Base-by-base conservation (phyloP, 2,888 invertebrate genomes). In the Zootermopsis nevadensis region DNA sequence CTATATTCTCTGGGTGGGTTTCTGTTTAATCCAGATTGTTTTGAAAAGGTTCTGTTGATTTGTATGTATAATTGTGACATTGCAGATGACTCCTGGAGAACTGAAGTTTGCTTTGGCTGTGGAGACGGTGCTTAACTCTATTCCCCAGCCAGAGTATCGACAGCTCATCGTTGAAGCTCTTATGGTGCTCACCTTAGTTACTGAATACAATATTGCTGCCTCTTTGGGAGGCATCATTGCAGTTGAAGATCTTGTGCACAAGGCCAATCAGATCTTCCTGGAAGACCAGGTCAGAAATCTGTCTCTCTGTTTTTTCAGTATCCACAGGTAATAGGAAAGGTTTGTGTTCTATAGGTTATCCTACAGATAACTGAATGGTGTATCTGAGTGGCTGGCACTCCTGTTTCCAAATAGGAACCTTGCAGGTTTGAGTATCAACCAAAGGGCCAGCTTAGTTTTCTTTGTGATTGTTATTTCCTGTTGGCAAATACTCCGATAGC, bases 71-170 rank as follows among this genome's bases (percentile, higher is more conserved):
- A 48, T 19, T 15, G 15, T 48, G 19, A 48, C 48, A 55, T 86
- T 86, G 8, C 87, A 93, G 93, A 99, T 99, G 99, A 99, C 99
- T 0, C 94, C 98, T 0, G 98, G 98, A 69, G 99, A 99, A 90
- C 90, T 99, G 87, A 99, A 99, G 91, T 99, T 99, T 90, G 99
- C 99, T 0, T 91, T 99, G 27, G 97, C 98, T 82, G 99, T 99
- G 0, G 99, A 99, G 90, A 96, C 98, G 2, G 98, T 98, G 3
- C 91, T 99, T 80, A 99, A 99, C 89, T 95, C 96, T 80, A 98
- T 99, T 87, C 98, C 99, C 0, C 98, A 99, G 89, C 99, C 99
- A 0, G 99, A 99, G 89, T 99, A 99, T 90, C 93, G 99, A 33
- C 99, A 99, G 89, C 90, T 99, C 85, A 95, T 99, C 82, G 99